Conservation (phyloP, 2,888 invertebrate genomes). For the Buathra laborator region DNA sequence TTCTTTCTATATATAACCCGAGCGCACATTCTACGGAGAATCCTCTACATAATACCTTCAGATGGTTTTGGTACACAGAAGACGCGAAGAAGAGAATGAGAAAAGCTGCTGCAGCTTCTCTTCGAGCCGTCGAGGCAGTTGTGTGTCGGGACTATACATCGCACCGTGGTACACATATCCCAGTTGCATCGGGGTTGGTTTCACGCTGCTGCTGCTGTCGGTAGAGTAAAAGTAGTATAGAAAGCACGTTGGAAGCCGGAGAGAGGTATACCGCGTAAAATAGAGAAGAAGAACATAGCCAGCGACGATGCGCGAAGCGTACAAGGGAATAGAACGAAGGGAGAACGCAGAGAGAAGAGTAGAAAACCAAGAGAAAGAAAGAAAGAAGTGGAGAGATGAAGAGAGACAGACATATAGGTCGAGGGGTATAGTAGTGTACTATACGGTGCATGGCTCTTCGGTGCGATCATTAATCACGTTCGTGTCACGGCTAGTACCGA, state of each 20-base stretch:
- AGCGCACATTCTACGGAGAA: conserved; percentile 1
- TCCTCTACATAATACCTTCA: conserved; percentile 7
- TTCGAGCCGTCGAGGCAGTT: conserved; percentile 33
- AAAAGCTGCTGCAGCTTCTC: conserved; percentile 55
- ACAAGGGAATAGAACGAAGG: conserved; percentile 74
- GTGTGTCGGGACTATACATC: conserved; percentile 43
- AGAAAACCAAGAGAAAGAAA: conserved; percentile 61
- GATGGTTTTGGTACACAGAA: conserved; percentile 24
- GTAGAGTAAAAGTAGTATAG: conserved; percentile 57
- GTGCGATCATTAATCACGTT: conserved; percentile 84
- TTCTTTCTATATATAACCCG: neutral
- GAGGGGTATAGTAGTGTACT: conserved; percentile 52
- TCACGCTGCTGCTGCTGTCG: conserved; percentile 54
- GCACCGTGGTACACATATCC: conserved; percentile 49
- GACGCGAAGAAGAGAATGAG: conserved; percentile 27
- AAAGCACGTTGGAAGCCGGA: conserved; percentile 69
- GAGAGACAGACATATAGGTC: conserved; percentile 60
- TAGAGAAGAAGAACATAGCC: conserved; percentile 53
- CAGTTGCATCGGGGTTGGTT: conserved; percentile 54
- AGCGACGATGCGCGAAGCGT: conserved; percentile 73
- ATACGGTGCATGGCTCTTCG: conserved; percentile 82
- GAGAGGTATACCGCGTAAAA: conserved; percentile 52
- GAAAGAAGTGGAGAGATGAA: conserved; percentile 50
- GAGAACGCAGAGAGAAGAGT: conserved; percentile 63
- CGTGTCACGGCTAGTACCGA: conserved; percentile 84